Evolutionary conservation across 2,797 vertebrate genomes (phyloP), one percentile per base, ranked within the genome.

Genomic region (Propithecus perrieri): DNA sequence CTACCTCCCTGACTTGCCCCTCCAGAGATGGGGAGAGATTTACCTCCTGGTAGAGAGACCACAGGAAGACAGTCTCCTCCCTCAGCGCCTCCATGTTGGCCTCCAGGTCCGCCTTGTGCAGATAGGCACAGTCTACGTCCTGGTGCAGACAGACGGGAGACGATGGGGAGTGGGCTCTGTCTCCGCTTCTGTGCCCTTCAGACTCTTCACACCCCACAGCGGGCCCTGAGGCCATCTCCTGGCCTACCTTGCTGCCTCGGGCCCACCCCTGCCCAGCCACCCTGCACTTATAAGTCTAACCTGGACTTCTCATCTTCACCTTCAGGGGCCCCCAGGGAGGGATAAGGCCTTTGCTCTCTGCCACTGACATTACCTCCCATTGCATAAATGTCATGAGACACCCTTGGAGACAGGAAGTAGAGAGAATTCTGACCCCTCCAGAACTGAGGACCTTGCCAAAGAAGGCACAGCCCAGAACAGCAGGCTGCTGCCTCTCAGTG

Each of bases 21-120:
- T 72, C 59, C 0, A 0, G 83, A 88, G 48, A 38, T 2, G 6
- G 55, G 33, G 46, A 76, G 26, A 85, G 35, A 72, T 79, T 86
- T 98, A 99, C 99, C 98, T 99, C 98, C 85, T 99, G 99, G 2
- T 99, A 99, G 96, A 99, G 83, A 13, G 98, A 98, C 98, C 97
- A 98, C 97, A 99, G 98, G 99, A 99, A 99, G 98, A 98, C 98
- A 96, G 98, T 99, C 98, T 99, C 99, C 97, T 99, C 99, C 97
- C 98, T 98, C 97, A 99, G 98, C 20, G 98, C 98, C 93, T 99
- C 99, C 87, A 97, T 97, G 18, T 97, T 99, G 95, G 99, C 99
- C 93, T 99, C 99, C 78, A 99, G 98, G 97, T 99, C 99, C 4
- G 99, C 98, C 98, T 99, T 99, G 98, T 98, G 99, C 98, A 99